phyloP scores from a whole-genome alignment of 2,113 vertebrate genomes.

The Lucifuga dentata region DNA sequence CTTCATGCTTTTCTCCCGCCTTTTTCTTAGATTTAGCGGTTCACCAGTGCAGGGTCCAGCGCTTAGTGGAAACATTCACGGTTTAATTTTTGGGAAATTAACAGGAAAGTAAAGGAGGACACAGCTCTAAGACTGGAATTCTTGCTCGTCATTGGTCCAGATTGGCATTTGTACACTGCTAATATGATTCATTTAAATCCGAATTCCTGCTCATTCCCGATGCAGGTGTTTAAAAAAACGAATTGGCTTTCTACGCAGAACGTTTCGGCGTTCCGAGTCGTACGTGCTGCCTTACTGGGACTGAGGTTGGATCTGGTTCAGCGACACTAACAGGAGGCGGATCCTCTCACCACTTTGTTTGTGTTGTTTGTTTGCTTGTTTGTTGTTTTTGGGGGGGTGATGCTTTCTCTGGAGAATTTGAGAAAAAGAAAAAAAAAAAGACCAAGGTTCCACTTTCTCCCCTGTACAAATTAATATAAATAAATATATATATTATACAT shows the following conservation, averaged over 20 bases:
- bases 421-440: conserved; percentile 37
- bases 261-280: conserved; percentile 51
- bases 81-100: too few relatives aligned
- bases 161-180: conserved; percentile 24
- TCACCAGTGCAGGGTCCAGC: too few relatives aligned
- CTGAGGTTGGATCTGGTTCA: conserved; percentile 53
- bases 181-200: conserved; percentile 19
- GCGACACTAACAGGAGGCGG: conserved; percentile 47
- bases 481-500: conserved; percentile 71
- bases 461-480: conserved; percentile 87
- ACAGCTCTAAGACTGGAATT: neutral
- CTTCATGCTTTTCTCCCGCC: conserved; percentile 19
- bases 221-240: conserved; percentile 48
- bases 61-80: too few relatives aligned
- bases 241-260: conserved; percentile 26
- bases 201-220: conserved; percentile 60
- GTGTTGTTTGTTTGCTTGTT: too few relatives aligned
- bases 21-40: conserved; percentile 17
- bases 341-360: conserved; percentile 63
- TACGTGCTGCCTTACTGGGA: conserved; percentile 76
- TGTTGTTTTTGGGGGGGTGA: conserved; percentile 36
- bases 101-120: too few relatives aligned
- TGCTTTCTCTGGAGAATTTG: conserved; percentile 64
- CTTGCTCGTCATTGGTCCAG: conserved; percentile 17
- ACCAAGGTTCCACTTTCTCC: conserved; percentile 85